Conservation (phyloP, 2,113 vertebrate genomes). For the Heptranchias perlo region DNA sequence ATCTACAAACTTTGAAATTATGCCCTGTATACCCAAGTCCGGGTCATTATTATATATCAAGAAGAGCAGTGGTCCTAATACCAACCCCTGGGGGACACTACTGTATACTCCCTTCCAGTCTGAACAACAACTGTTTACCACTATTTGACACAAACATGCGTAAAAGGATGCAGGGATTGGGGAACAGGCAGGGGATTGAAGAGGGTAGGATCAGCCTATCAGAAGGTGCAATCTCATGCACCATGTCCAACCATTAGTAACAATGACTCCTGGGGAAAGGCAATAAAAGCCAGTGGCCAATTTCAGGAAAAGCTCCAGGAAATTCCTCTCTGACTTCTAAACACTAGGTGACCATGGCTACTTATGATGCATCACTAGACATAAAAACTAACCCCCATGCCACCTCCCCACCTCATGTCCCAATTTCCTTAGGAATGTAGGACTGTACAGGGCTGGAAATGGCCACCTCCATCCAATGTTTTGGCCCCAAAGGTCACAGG, state of each 20-base stretch:
- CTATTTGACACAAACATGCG: not conserved
- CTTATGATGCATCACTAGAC: not conserved
- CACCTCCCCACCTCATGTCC: too few relatives aligned
- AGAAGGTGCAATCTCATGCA: not conserved
- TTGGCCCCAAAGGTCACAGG: not conserved
- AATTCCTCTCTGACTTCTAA: not conserved
- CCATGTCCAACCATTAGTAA: not conserved
- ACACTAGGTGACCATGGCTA: not conserved
- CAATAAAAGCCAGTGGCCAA: not conserved
- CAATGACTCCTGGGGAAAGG: not conserved
- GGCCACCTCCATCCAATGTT: not conserved
- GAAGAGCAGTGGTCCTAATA: too few relatives aligned
- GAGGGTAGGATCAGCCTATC: not conserved
- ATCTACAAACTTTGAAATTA: too few relatives aligned
- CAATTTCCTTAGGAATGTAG: not conserved
- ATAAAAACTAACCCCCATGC: not conserved
- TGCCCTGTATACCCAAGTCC: too few relatives aligned
- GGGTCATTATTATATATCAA: too few relatives aligned
- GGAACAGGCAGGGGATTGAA: too few relatives aligned
- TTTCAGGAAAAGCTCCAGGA: not conserved
- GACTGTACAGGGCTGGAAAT: not conserved
- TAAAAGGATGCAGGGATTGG: not conserved
- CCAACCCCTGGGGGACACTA: too few relatives aligned
- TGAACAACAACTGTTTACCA: too few relatives aligned
- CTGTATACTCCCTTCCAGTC: too few relatives aligned